Conservation (phyloP, 2,113 vertebrate genomes). For the Aplodontia rufa region DNA sequence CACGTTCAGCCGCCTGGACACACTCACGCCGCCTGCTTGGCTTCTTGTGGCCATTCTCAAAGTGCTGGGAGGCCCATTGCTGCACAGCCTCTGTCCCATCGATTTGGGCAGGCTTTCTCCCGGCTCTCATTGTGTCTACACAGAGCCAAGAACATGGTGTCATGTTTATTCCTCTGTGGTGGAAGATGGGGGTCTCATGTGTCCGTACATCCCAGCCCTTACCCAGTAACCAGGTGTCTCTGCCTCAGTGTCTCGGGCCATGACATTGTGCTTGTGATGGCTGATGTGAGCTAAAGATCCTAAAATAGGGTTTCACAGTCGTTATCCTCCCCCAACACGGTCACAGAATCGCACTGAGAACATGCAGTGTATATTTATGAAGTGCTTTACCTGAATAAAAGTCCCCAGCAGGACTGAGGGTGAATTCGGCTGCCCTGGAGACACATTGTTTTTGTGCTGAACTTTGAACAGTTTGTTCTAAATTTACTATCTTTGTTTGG, state of each 20-base stretch:
- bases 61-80: background rate
- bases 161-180: rapidly evolving
- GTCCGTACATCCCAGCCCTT: too few relatives aligned
- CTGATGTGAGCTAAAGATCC: background rate
- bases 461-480: too few relatives aligned
- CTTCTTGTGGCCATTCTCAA: background rate
- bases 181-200: background rate
- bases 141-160: background rate
- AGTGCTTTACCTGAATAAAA: background rate
- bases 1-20: background rate
- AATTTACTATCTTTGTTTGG: too few relatives aligned
- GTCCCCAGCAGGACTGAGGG: background rate
- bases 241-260: too few relatives aligned
- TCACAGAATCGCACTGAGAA: background rate
- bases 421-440: background rate
- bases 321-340: background rate
- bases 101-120: background rate
- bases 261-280: background rate
- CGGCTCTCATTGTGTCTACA: background rate
- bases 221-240: background rate
- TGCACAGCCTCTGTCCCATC: background rate
- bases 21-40: background rate
- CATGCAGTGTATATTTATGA: background rate
- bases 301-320: too few relatives aligned
- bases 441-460: too few relatives aligned